Evolutionary conservation across 2,888 invertebrate genomes (phyloP).

Genomic region (Argyresthia albistria): DNA sequence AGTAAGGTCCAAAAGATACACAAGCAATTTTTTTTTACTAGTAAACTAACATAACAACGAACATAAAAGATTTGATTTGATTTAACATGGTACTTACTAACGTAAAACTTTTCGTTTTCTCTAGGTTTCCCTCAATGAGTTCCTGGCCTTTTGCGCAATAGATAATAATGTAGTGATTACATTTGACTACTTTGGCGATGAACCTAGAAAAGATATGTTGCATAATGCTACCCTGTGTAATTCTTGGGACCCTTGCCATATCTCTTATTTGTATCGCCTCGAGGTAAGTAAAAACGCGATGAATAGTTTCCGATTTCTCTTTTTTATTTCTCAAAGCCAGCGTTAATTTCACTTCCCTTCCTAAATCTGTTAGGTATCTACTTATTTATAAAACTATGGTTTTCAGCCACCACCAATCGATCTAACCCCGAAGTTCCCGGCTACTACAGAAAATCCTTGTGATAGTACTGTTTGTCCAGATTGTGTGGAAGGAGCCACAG

Average conservation of each 20-base stretch:
- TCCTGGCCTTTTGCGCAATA: constrained; percentile 49
- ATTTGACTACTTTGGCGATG: constrained; percentile 62
- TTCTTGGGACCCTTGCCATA: constrained; percentile 57
- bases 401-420: constrained; percentile 50
- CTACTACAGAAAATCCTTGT: constrained; percentile 48
- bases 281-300: constrained; percentile 32
- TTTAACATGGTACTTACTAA: too few species aligned
- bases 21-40: not conserved
- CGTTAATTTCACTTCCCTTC: not conserved
- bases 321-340: not conserved
- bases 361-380: not conserved
- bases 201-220: constrained; percentile 59
- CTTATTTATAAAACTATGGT: not conserved
- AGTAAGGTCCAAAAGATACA: constrained; percentile 19
- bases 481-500: constrained; percentile 43
- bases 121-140: constrained; percentile 41
- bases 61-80: too few species aligned
- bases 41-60: too few species aligned
- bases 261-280: constrained; percentile 56
- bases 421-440: constrained; percentile 47
- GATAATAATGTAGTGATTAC: constrained; percentile 59
- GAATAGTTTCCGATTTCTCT: too few species aligned
- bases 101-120: too few species aligned
- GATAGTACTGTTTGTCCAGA: constrained; percentile 53
- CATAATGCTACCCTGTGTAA: constrained; percentile 55